Conservation (phyloP, 2,797 vertebrate genomes). For the Salmo trutta region DNA sequence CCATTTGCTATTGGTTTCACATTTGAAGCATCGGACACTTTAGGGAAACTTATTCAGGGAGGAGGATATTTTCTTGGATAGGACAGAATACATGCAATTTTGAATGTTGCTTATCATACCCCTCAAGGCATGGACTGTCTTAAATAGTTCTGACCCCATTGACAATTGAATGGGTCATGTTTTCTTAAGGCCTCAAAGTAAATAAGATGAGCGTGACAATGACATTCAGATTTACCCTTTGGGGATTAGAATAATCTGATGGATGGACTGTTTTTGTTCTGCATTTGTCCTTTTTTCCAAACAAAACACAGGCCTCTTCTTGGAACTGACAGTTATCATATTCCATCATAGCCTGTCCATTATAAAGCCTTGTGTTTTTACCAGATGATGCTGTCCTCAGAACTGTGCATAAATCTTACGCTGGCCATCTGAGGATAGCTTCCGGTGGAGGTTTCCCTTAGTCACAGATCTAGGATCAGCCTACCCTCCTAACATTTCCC, state of each 20-base stretch:
- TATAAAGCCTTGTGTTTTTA: neutral
- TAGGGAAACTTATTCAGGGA: neutral
- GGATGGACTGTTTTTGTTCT: constrained; percentile 24
- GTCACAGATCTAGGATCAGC: neutral
- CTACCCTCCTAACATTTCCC: neutral
- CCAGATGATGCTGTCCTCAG: neutral
- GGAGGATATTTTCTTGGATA: neutral
- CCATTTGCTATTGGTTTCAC: neutral
- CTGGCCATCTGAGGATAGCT: neutral
- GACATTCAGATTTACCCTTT: neutral
- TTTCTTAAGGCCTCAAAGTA: neutral
- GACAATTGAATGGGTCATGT: neutral
- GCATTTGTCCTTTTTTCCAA: neutral
- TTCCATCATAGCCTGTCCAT: neutral
- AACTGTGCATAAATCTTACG: neutral
- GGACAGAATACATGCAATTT: neutral
- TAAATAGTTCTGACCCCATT: neutral
- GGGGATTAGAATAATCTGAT: constrained; percentile 13
- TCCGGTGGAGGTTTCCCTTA: neutral
- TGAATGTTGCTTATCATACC: neutral
- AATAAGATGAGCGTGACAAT: neutral
- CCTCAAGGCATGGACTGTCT: neutral
- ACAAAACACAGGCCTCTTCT: neutral
- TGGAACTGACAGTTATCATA: neutral
- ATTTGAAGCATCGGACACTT: neutral